Base-by-base conservation (phyloP, 2,888 invertebrate genomes). In the Tubulanus polymorphus region DNA sequence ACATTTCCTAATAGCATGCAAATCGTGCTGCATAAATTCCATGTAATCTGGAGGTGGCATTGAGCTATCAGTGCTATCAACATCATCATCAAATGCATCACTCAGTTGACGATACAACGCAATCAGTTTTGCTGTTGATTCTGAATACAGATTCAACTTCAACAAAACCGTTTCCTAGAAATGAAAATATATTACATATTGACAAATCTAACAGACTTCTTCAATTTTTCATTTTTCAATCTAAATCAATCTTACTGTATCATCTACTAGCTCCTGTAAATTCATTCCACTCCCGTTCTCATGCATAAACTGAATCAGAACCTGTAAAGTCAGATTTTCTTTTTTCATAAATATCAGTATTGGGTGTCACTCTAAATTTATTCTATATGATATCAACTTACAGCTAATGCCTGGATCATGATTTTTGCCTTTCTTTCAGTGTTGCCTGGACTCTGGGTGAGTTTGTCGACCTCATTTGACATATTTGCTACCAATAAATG, bases 271-370 rank as follows among this genome's bases (percentile, higher is more conserved):
- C 25, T 67, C 59, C 26, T 68, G 64, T 53, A 63, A 59, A 25
- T 62, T 59, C 23, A 71, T 62, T 18, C 67, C 66, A 52, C 60
- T 64, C 32, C 65, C 66, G 53, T 64, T 63, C 54, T 65, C 66
- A 59, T 69, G 66, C 66, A 72, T 70, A 53, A 69, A 71, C 55
- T 65, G 68, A 48, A 72, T 56, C 48, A 72, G 57, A 51, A 67
- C 63, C 71, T 72, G 61, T 26, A 65, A 64, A 30, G 20, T 28
- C 50, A 37, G 46, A n/a, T n/a, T n/a, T n/a, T n/a, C n/a, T 27
- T 8, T 48, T 10, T 12, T 27, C 12, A 10, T 48, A 15, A 35
- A 46, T 30, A 35, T 20, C 23, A 8, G 6, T 23, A 53, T 15
- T 37, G 27, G 10, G 6, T 18, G 12, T 2, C 30, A 35, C 15